Base-by-base conservation (phyloP, 2,888 invertebrate species). In the Boloria selene region DNA sequence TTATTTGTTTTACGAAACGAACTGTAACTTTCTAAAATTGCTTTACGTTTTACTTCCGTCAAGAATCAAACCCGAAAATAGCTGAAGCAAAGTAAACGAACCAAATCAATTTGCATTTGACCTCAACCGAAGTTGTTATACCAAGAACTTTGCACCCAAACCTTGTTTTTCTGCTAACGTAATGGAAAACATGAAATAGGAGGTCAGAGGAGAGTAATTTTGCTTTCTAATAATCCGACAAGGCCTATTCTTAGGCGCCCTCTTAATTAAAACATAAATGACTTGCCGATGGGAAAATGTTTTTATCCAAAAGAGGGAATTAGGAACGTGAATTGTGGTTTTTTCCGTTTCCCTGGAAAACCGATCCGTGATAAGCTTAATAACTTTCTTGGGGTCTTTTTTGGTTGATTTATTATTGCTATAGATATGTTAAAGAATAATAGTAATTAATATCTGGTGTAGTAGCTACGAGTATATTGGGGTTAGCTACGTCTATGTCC, bases 251-350 rank as follows among this genome's bases (percentile, higher is more conserved):
- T 80, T 79, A 78, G 72, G 72, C 73, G 73, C 76, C 69, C 76
- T 77, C 81, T 83, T 86, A 87, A 87, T 87, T 86, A 86, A 86
- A 86, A 85, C 83, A 83, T 84, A 83, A 87, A 85, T 82, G 85
- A 82, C 80, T 84, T 84, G 79, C 80, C 80, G 82, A 83, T 75
- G 71, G 70, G 67, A 69, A 72, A 71, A 75, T 76, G 77, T 81
- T 77, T 80, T 75, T 70, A 72, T 70, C 72, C 56, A 63, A 55
- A 69, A 69, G 65, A 62, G 65, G 64, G 75, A 75, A 79, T 80
- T 79, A 74, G 74, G 72, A 73, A 74, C 75, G 75, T 78, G 80
- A 80, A 74, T 79, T 74, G 77, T 75, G 73, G 71, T 71, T 78
- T 77, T 63, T 67, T 56, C 44, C 55, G 22, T 52, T 49, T 52